Evolutionary conservation across 1,140 invertebrate species (phyloP).

Genomic region (Zophobas atratus): DNA sequence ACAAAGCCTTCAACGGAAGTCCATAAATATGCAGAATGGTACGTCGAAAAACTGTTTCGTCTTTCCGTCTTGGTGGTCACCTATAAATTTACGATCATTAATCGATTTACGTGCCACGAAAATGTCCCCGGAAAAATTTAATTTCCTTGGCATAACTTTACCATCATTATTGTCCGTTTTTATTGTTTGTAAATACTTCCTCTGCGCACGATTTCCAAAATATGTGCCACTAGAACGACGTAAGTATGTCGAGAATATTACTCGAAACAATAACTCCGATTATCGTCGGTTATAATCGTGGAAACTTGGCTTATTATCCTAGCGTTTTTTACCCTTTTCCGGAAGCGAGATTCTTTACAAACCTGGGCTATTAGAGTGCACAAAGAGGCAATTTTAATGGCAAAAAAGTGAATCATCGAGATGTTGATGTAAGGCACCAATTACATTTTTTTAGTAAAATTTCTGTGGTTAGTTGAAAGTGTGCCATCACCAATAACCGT

Average conservation of each 20-base stretch:
- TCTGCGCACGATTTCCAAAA: neutral
- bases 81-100: conserved; percentile 21
- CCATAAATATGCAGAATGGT: conserved; percentile 25
- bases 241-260: conserved; percentile 6
- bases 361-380: no score
- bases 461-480: neutral
- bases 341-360: no score
- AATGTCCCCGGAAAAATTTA: neutral
- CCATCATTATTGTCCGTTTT: neutral
- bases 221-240: neutral
- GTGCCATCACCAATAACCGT: conserved; percentile 5
- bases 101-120: neutral
- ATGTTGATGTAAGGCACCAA: neutral
- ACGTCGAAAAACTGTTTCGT: conserved; percentile 12
- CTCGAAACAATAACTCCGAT: neutral
- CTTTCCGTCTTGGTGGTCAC: conserved; percentile 22
- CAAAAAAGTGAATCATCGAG: neutral
- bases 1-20: conserved; percentile 23
- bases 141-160: neutral
- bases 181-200: neutral
- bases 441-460: neutral
- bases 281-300: neutral
- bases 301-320: neutral
- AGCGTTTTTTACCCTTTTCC: no score
- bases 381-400: no score